Evolutionary conservation across 2,888 invertebrate species (phyloP), one percentile per base, ranked within the genome.

Genomic region (Theristus sp.): DNA sequence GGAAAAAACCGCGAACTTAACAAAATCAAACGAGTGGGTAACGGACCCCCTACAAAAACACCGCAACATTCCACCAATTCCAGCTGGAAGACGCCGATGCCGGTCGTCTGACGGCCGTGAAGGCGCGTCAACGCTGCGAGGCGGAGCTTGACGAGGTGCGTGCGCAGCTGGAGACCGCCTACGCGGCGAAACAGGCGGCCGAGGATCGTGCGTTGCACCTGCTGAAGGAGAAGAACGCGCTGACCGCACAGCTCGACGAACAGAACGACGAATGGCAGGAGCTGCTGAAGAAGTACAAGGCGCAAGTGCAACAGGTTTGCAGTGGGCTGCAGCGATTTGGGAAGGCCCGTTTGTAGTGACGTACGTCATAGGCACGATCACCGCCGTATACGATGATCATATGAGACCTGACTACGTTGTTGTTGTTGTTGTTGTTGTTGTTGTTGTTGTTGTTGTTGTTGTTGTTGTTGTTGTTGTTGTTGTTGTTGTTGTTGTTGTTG

Each of bases 221-320:
- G 60, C 60, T 69, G 25, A 65, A 63, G 56, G 56, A 56, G 56
- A 26, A 28, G 17, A 53, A 54, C 54, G 26, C 31, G 31, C 28
- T 58, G 49, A 20, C 20, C 1, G 20, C 31, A 13, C 86, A 86
- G 74, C 79, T 90, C 24, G 91, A 93, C 70, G 93, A 93, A 72
- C 87, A 88, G 57, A 91, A 93, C 74, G 91, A 93, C 70, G 90
- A 93, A 74, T 80, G 89, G 61, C 84, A 86, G 0, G 88, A 89
- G 76, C 81, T 93, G 20, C 80, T 93, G 79, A 90, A 89, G 78
- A 93, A 93, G 73, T 93, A 90, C 79, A 87, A 89, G 66, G 81
- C 85, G 1, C 83, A 86, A 29, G 89, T 93, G 1, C 85, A 85
- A 70, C 89, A 91, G 72, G 81, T 89, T 68, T 89, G 38, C 20